These are phyloP conservation scores for Napeogenes inachia DNA, from an alignment of 2,888 invertebrate species.

Conservation along the genomic window DNA sequence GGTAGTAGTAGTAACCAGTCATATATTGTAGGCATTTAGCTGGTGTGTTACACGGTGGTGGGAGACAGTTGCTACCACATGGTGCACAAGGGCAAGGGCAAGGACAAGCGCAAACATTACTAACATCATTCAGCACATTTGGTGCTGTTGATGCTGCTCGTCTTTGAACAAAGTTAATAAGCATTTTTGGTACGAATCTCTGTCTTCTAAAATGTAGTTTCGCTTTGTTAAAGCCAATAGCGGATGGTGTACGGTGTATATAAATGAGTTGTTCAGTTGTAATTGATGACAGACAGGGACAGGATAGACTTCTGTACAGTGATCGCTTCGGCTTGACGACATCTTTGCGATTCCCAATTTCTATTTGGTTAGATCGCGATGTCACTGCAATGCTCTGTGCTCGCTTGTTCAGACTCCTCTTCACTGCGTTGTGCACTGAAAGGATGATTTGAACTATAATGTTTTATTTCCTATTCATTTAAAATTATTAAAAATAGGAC, in stretches of 20 bases:
- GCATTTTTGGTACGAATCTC: constrained; percentile 6
- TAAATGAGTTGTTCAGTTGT: constrained; percentile 3
- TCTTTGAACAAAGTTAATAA: constrained; percentile 3
- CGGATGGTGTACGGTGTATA: constrained; percentile 16
- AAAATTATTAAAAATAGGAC: constrained; percentile 6
- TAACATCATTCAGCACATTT: constrained; percentile 2
- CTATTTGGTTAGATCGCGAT: constrained; percentile 30
- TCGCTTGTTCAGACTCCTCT: constrained; percentile 43
- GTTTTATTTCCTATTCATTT: constrained; percentile 34
- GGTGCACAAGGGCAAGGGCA: constrained; percentile 22
- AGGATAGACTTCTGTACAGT: constrained; percentile 40
- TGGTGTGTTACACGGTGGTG: constrained; percentile 53
- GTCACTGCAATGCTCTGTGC: constrained; percentile 35
- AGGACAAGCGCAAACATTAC: constrained; percentile 17
- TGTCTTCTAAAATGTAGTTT: neutral
- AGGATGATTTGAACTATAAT: constrained; percentile 52
- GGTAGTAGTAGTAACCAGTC: constrained; percentile 65
- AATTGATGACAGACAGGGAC: constrained; percentile 35
- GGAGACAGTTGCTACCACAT: constrained; percentile 36
- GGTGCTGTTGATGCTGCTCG: constrained; percentile 3
- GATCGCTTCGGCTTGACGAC: neutral
- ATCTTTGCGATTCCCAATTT: constrained; percentile 23
- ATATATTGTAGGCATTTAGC: constrained; percentile 55
- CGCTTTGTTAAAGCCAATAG: neutral
- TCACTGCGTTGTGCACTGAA: constrained; percentile 54